Evolutionary conservation across 2,888 invertebrate genomes (phyloP), one percentile per base, ranked within the genome.

Genomic region (Diarsia brunnea): DNA sequence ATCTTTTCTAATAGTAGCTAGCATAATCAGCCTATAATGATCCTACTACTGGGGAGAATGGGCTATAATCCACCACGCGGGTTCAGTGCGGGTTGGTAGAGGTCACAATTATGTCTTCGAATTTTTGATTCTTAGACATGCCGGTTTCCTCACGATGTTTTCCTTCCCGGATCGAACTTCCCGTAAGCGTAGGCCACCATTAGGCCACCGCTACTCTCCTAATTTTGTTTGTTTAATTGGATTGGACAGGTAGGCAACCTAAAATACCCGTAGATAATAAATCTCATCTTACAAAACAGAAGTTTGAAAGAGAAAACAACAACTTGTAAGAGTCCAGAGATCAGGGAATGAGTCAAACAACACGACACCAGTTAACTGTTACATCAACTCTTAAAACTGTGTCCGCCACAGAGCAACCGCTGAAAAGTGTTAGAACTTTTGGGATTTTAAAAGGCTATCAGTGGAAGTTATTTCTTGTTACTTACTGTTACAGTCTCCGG

Each of bases 381-480:
- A 45, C 19, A 31, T 4, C 21, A 63, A 55, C 74, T 74, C 10
- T 60, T 27, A 16, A 74, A 51, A 58, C 45, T 75, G 31, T 61
- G 51, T 38, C 5, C 21, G 12, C 31, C 51, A 11, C 51, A 27
- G 24, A 16, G 55, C 11, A 10, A 24, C 31, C 16, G 21, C 24
- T 65, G 66, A 76, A 43, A 31, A 51, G 12, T 19, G 10, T 51
- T 68, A 24, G 1, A 31, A 68, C 45, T 61, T 78, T 68, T 27
- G 4, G 45, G 14, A 47, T 27, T 67, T 1, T 21, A 7, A 31
- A 51, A 43, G 11, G 51, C n/a, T 1, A 24, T 31, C 7, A 14
- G 21, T 10, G 47, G 24, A 8, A 19, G 0, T 67, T 31, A 12
- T 24, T 51, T n/a, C 5, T 2, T 69, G 10, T 53, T 53, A 12